Evolutionary conservation across 2,888 invertebrate species (phyloP), one percentile per base, ranked within the genome.

Genomic region (Cyaniris semiargus): DNA sequence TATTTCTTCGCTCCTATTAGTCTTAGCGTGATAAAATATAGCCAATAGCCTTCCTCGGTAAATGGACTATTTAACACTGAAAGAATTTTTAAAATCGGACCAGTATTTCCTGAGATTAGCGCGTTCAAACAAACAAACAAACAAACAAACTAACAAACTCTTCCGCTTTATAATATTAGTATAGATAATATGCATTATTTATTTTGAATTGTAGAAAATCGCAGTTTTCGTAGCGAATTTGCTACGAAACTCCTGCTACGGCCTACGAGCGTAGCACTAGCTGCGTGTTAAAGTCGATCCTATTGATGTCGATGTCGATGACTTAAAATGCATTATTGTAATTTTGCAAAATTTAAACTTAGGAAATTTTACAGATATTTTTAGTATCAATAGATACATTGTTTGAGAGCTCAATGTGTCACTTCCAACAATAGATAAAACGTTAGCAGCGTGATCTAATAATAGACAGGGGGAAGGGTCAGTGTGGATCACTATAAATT

Each of bases 211-310:
- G 21, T 23, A 23, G 23, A 60, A 60, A 60, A 60, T 60, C n/a
- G 60, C 10, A 2, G 8, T 23, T 23, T 3, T 23, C 21, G 10
- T 66, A 27, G 15, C 27, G 15, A 31, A 18, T 31, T 27, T 27
- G 27, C 66, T 31, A 66, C 66, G 66, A 66, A 66, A 66, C 27
- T 66, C 60, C 13, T 23, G 60, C 66, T 66, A 66, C 18, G 66
- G 66, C 15, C 27, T 66, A 31, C 66, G 66, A 66, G 66, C 66
- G 66, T 66, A 66, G 66, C 66, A 66, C 66, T 27, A 66, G 66
- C 27, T 13, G 27, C 66, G 15, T 6, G 1, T 15, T 4, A 66
- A 27, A 66, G 10, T 66, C 13, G 15, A 66, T 6, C 27, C 27
- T 66, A 66, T 31, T 66, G 15, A 15, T 66, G 31, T 18, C n/a